Percentiles rank a stretch among this genome's conserved stretches.
phyloP scores from a whole-genome alignment of 2,888 invertebrate species.

The Dorcus parallelipipedus region DNA sequence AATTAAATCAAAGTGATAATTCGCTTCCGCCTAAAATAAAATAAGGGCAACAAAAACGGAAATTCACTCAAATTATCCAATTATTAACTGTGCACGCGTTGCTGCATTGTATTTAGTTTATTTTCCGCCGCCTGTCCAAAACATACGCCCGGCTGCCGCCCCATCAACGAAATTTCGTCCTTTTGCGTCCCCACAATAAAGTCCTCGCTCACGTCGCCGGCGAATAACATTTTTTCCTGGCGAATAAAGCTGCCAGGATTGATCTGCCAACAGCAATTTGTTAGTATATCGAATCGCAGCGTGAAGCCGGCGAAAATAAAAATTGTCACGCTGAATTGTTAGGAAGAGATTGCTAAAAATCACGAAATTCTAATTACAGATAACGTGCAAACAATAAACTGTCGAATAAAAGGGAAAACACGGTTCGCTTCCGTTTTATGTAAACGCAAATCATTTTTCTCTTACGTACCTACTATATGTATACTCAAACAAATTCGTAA shows the following conservation, averaged over 20 bases:
- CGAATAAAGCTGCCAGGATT: slow-evolving; percentile 37
- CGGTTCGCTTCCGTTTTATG: no score
- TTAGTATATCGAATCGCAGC: slow-evolving; percentile 39
- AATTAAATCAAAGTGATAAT: no score
- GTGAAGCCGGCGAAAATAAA: slow-evolving; percentile 35
- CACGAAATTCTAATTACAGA: background rate
- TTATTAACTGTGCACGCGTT: slow-evolving; percentile 35
- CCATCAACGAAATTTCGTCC: slow-evolving; percentile 28
- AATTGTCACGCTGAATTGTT: slow-evolving; percentile 27
- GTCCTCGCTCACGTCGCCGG: slow-evolving; percentile 25
- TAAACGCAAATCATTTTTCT: no score
- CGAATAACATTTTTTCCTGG: slow-evolving; percentile 32
- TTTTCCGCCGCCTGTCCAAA: slow-evolving; percentile 38
- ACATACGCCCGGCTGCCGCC: slow-evolving; percentile 28
- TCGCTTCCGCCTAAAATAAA: background rate
- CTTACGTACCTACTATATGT: no score
- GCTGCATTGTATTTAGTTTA: slow-evolving; percentile 36
- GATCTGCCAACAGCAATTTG: slow-evolving; percentile 46
- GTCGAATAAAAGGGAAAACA: background rate
- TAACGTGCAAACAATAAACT: background rate
- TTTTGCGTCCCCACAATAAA: slow-evolving; percentile 24
- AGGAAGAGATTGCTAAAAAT: slow-evolving; percentile 1
- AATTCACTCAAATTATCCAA: slow-evolving; percentile 33
- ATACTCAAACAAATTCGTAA: no score
- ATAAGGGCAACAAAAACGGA: slow-evolving; percentile 9